These are phyloP conservation scores for Drosophila nikananu DNA, from an alignment of 1,140 invertebrate genomes.

Conservation along the genomic window DNA sequence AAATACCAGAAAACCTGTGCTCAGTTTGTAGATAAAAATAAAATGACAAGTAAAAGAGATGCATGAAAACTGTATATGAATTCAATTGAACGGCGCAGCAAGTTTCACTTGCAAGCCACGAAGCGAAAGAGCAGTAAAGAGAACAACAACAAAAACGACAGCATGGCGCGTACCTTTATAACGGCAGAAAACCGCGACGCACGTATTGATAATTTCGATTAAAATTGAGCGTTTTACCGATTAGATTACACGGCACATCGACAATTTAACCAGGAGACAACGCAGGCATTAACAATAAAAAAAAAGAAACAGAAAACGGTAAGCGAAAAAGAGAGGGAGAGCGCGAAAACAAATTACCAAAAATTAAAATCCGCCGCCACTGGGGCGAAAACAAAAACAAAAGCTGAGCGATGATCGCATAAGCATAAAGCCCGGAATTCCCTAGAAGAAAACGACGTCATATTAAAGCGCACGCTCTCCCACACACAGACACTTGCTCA, in stretches of 20 bases:
- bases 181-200: slow-evolving; percentile 31
- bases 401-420: slow-evolving; percentile 71
- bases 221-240: slow-evolving; percentile 59
- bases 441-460: slow-evolving; percentile 73
- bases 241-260: slow-evolving; percentile 71
- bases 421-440: slow-evolving; percentile 82
- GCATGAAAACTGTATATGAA: slow-evolving; percentile 61
- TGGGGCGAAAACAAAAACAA: slow-evolving; percentile 58
- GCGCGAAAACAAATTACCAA: slow-evolving; percentile 28
- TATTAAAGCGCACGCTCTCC: slow-evolving; percentile 53
- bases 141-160: slow-evolving; percentile 11
- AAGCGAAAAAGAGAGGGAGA: slow-evolving; percentile 10
- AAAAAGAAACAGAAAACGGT: slow-evolving; percentile 24
- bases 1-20: slow-evolving; percentile 67
- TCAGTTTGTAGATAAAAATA: slow-evolving; percentile 75
- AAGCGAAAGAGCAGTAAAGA: slow-evolving; percentile 7
- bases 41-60: slow-evolving; percentile 77
- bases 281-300: slow-evolving; percentile 37
- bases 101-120: slow-evolving; percentile 65
- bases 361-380: slow-evolving; percentile 72
- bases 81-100: slow-evolving; percentile 43
- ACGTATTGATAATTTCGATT: slow-evolving; percentile 73
- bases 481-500: slow-evolving; percentile 3
- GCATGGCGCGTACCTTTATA: slow-evolving; percentile 35
- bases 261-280: slow-evolving; percentile 41